Evolutionary conservation across 1,140 invertebrate species (phyloP).

Genomic region (Trypoxylus dichotomus): DNA sequence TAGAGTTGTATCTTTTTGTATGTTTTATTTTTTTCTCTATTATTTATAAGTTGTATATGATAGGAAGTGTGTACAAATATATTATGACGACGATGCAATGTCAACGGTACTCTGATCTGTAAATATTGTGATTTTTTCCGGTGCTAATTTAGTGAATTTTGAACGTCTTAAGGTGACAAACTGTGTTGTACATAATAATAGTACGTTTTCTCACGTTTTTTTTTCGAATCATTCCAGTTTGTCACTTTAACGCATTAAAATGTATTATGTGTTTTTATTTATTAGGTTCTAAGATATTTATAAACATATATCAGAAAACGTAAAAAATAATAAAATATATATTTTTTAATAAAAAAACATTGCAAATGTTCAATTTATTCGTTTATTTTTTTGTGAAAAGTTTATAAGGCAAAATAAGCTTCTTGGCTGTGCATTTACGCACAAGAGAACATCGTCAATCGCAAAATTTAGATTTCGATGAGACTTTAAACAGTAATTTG

Average conservation of each 20-base stretch:
- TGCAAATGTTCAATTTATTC: not conserved
- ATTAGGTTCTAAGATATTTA: conserved; percentile 13
- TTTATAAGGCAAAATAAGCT: no score
- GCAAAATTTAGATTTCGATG: no score
- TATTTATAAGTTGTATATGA: conserved; percentile 4
- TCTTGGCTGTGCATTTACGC: no score
- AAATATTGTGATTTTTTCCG: conserved; percentile 16
- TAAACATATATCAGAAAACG: not conserved
- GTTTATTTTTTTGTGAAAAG: no score
- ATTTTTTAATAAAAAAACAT: conserved; percentile 17
- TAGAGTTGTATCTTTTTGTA: not conserved
- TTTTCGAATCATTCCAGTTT: not conserved
- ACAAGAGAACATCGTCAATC: no score
- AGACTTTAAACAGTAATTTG: no score
- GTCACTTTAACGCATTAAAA: not conserved
- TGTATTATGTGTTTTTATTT: not conserved
- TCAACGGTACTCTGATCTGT: conserved; percentile 13
- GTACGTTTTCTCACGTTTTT: not conserved
- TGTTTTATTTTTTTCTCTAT: not conserved
- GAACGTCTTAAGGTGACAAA: not conserved
- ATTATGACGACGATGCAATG: conserved; percentile 23
- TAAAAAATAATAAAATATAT: conserved; percentile 6
- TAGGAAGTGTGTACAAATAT: conserved; percentile 11
- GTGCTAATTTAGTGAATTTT: conserved; percentile 15
- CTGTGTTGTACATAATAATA: not conserved